phyloP scores from a whole-genome alignment of 2,888 invertebrate species.

The Caenorhabditis drosophilae region DNA sequence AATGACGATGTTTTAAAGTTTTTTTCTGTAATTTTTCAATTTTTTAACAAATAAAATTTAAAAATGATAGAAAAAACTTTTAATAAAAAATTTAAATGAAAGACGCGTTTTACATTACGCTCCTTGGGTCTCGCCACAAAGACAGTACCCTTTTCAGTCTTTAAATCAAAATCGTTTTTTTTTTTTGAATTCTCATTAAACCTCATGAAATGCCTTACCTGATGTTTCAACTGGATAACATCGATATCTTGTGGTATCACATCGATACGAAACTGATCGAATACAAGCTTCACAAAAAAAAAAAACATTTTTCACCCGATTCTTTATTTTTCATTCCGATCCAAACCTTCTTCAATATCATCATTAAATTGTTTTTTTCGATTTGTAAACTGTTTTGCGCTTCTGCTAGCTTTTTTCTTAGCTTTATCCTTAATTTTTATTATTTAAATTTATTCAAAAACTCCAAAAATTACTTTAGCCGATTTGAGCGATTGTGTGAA shows the following conservation, averaged over 20 bases:
- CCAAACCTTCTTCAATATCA: constrained; percentile 1
- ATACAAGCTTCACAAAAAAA: neutral
- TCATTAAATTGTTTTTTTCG: constrained; percentile 1
- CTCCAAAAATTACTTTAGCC: neutral
- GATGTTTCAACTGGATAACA: neutral
- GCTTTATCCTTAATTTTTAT: neutral
- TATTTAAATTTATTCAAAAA: neutral
- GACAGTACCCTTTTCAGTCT: too few species aligned
- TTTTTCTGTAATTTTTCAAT: too few species aligned
- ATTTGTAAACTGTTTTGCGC: neutral
- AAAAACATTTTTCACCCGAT: too few species aligned
- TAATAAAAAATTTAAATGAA: too few species aligned
- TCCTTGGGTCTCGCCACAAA: too few species aligned
- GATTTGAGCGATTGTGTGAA: constrained; percentile 1
- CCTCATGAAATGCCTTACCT: neutral
- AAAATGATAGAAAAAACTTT: too few species aligned
- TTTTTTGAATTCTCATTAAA: neutral
- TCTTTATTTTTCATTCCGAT: too few species aligned
- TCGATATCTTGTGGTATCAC: constrained; percentile 3
- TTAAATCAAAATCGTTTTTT: neutral
- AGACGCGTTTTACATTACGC: too few species aligned
- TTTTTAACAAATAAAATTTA: too few species aligned
- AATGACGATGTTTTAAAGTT: too few species aligned
- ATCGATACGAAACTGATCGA: constrained; percentile 4
- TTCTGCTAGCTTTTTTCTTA: neutral